These are phyloP conservation scores for Baronia brevicornis DNA, from an alignment of 2,888 invertebrate genomes.

Conservation along the genomic window DNA sequence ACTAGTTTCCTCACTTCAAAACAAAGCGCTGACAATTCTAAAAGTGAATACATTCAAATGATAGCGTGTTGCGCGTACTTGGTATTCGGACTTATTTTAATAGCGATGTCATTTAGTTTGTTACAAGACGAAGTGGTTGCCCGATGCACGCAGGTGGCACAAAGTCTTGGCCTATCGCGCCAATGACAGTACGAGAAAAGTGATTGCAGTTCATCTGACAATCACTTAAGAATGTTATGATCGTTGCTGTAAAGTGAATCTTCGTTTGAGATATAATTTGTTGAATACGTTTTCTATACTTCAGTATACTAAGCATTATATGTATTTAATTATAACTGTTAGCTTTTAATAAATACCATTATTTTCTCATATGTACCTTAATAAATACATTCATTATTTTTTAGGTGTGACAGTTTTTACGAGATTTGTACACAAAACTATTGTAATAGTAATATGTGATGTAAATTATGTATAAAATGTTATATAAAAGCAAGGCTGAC, in stretches of 20 bases:
- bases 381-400: conserved; percentile 14
- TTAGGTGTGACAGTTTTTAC: conserved; percentile 53
- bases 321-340: conserved; percentile 7
- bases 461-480: conserved; percentile 70
- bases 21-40: conserved; percentile 54
- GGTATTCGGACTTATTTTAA: conserved; percentile 84
- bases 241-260: conserved; percentile 51
- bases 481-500: conserved; percentile 74
- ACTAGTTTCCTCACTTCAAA: conserved; percentile 68
- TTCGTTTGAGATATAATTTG: too few species aligned
- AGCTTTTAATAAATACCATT: conserved; percentile 22
- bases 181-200: conserved; percentile 75
- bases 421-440: conserved; percentile 62
- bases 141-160: conserved; percentile 82
- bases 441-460: conserved; percentile 50
- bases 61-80: conserved; percentile 88
- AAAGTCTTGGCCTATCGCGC: conserved; percentile 79
- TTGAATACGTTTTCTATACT: conserved; percentile 36
- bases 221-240: conserved; percentile 70
- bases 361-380: conserved; percentile 23
- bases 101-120: conserved; percentile 90
- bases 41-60: conserved; percentile 80
- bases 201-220: conserved; percentile 65
- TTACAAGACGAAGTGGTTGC: conserved; percentile 87
- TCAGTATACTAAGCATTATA: conserved; percentile 33